Percentiles rank a stretch among this genome's conserved stretches.
phyloP scores from a whole-genome alignment of 2,888 invertebrate genomes.

The Rhopalosiphum nymphaeae region DNA sequence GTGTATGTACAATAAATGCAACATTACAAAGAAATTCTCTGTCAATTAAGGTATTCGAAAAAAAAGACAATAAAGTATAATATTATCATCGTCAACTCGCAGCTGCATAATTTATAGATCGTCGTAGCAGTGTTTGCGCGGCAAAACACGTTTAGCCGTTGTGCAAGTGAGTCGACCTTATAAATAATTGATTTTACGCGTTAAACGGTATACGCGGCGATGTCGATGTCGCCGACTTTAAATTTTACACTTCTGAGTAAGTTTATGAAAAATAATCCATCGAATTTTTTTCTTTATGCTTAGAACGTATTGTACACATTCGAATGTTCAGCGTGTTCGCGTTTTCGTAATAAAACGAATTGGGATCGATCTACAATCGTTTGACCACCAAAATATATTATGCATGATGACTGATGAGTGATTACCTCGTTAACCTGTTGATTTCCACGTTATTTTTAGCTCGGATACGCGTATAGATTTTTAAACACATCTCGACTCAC shows the following conservation, averaged over 20 bases:
- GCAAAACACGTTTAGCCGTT: constrained; percentile 40
- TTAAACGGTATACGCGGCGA: constrained; percentile 4
- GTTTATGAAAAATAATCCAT: not conserved
- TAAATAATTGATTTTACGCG: constrained; percentile 49
- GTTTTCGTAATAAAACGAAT: not conserved
- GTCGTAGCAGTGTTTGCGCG: not conserved
- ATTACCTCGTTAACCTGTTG: not conserved
- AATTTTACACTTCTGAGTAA: not conserved
- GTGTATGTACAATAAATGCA: not conserved
- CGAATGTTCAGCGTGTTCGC: not conserved
- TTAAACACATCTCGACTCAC: not conserved
- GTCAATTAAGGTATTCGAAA: not conserved
- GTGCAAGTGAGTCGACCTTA: constrained; percentile 35
- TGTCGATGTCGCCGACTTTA: not conserved
- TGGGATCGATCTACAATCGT: not conserved
- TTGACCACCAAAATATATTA: not conserved
- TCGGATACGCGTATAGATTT: not conserved
- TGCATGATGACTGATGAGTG: not conserved
- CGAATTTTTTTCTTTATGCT: not conserved
- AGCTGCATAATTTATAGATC: constrained; percentile 24
- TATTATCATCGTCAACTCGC: constrained; percentile 4
- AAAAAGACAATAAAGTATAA: constrained; percentile 28
- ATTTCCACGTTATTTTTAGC: not conserved
- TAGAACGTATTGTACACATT: not conserved
- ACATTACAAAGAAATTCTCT: not conserved